Base-by-base conservation (phyloP, 1,140 invertebrate species). In the Drosophila ficusphila region DNA sequence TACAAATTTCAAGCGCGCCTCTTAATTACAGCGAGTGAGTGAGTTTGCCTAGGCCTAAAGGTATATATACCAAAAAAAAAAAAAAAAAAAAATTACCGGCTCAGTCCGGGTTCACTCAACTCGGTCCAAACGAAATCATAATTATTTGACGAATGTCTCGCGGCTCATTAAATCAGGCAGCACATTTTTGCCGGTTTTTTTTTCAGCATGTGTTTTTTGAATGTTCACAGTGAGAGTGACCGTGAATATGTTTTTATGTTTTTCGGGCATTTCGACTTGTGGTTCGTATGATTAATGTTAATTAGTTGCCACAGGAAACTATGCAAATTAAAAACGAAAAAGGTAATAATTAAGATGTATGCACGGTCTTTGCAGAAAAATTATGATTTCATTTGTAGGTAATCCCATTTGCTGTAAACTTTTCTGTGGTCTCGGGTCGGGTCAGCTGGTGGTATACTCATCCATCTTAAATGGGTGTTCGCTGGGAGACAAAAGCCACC, bases 261-360 rank as follows among this genome's bases (percentile, higher is more conserved):
- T 71, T 42, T 69, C 47, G 19, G 18, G 18, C 61, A 52, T 53
- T 77, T 73, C 56, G 51, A 38, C 51, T 75, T 83, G 49, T 73
- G 79, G 69, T 52, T 29, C 21, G 53, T 67, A 86, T 82, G 68
- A 81, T 88, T 88, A 61, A 77, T 88, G 68, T 74, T 88, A 88
- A 86, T 76, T 65, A 64, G 53, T 57, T 56, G 65, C 39, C 47
- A 57, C 11, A 52, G 49, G 46, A 67, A 68, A 47, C 34, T 36
- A 57, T 46, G 38, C 49, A 79, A 53, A 74, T 58, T 69, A 27
- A 19, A 38, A 14, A 8, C 31, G 23, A 73, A 47, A 53, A 19
- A 25, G 7, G 2, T 42, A 46, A 61, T 88, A 88, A 86, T 86
- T 67, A 88, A 88, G 77, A 67, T 57, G 68, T 88, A 73, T 44